Percentiles rank a stretch among this genome's conserved stretches.
Conservation (phyloP, 2,888 invertebrate genomes). For the Drosophila cyrtoloma region DNA sequence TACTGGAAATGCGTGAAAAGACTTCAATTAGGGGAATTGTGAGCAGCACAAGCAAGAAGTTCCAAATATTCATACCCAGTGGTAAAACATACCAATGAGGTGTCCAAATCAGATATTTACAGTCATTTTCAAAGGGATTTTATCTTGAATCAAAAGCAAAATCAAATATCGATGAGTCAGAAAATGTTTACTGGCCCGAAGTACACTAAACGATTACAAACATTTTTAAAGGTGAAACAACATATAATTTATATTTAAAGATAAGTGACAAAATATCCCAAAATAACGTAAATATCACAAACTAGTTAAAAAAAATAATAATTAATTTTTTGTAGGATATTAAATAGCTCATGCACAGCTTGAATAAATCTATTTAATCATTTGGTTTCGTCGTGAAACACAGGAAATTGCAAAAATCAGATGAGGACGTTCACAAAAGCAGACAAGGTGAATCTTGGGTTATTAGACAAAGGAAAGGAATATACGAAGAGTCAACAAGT, state of each 20-base stretch:
- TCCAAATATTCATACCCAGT: conserved; percentile 18
- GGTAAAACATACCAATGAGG: background rate
- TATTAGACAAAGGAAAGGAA: background rate
- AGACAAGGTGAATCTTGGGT: conserved; percentile 11
- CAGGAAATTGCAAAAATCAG: conserved; percentile 58
- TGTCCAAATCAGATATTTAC: background rate
- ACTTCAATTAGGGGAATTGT: conserved; percentile 78
- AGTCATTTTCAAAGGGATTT: background rate
- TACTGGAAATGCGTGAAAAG: conserved; percentile 60
- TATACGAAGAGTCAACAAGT: conserved; percentile 56
- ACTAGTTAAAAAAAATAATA: background rate
- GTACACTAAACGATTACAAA: background rate
- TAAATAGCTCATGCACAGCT: background rate
- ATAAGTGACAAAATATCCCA: background rate
- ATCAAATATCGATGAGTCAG: background rate
- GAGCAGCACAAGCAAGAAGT: conserved; percentile 37
- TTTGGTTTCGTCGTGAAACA: conserved; percentile 23
- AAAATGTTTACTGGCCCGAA: background rate
- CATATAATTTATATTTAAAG: background rate
- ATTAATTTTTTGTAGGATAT: conserved; percentile 7
- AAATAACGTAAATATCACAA: background rate
- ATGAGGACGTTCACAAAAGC: conserved; percentile 3
- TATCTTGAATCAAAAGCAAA: background rate
- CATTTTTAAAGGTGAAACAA: background rate
- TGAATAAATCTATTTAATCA: conserved; percentile 9